Base-by-base conservation (phyloP, 53 echinoderm and acorn worm genomes). In the Arbacia lixula region DNA sequence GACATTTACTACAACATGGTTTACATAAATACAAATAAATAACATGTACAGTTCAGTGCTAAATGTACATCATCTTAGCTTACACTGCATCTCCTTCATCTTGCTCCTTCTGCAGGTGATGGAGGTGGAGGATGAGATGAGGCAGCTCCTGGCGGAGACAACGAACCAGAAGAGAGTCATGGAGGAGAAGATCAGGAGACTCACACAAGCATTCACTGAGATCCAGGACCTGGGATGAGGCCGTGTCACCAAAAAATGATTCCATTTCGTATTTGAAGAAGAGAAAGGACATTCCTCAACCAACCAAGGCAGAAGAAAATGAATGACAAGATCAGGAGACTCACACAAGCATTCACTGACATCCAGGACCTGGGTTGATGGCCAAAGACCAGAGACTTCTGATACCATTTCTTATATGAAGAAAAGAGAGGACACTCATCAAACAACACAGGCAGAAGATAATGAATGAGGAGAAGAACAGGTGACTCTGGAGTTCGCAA, bases 121-220 rank as follows among this genome's bases (percentile, higher is more conserved):
- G 29, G 83, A 90, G 11, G 98, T 98, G 12, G 98, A 98, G 84
- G 90, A 94, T 28, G 98, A 98, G 72, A 98, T 98, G 98, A 85
- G 98, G 21, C 98, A 92, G n/a, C 78, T 98, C 11, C 78, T 98
- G 34, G 60, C 90, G 6, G 98, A 98, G 76, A 86, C 94, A 6
- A 92, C 94, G 38, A 90, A 86, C 68, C 94, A 94, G 88, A 98
- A 98, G 84, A 88, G 86, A 64, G 80, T 83, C 37, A 90, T 92
- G 89, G 98, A 98, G 58, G 92, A 90, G 25, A 98, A 98, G 78
- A 38, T 92, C 16, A 84, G 82, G 41, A 68, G 87, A 67, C 60
- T 98, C 53, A 94, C 94, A 0, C 85, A 94, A 11, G 98, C 92
- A 25, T 98, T 98, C 89, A 80, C 54, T 31, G 98, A 98, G 62